Evolutionary conservation across 2,888 invertebrate species (phyloP), one percentile per base, ranked within the genome.

Genomic region (Drosophila imparisetae): DNA sequence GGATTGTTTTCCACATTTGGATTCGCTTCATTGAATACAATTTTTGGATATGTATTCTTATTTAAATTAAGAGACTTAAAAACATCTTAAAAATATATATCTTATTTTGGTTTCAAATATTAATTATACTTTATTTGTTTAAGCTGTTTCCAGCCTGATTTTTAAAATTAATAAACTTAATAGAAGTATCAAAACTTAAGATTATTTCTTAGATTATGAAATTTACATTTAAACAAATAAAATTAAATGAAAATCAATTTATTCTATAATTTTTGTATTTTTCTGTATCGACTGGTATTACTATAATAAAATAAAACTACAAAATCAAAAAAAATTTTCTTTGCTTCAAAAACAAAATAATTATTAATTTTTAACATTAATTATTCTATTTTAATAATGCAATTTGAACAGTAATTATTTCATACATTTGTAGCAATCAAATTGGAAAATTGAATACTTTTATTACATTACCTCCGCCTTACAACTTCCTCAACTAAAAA

Each of bases 1-100:
- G 4, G 7, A 21, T 67, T n/a, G 7, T 10, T 8, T 34, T n/a
- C 15, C 21, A n/a, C 24, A 29, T 10, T 60, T 38, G 30, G 38
- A 30, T 50, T 34, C 24, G 70, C 38, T 38, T 60, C 60, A 70
- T 38, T 38, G 21, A 48, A 38, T 48, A 32, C 18, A 27, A 48
- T 60, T 69, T 40, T 69, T 29, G 21, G 29, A n/a, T 13, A 40
- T 27, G 1, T 29, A 48, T 24, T 15, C 2, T 52, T 52, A 27
- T 13, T 7, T 55, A 13, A 8, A 34, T 4, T 18, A 40, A 40
- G 4, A 21, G n/a, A 4, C 2, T 40, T 10, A 40, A 40, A 4
- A n/a, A 4, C n/a, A n/a, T 3, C 1, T 4, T 11, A 0, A 21
- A 6, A 11, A 5, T 21, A 5, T 40, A 11, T 11, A 10, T 21